Conservation (phyloP, 1,140 invertebrate genomes). For the Drosophila arizonae region DNA sequence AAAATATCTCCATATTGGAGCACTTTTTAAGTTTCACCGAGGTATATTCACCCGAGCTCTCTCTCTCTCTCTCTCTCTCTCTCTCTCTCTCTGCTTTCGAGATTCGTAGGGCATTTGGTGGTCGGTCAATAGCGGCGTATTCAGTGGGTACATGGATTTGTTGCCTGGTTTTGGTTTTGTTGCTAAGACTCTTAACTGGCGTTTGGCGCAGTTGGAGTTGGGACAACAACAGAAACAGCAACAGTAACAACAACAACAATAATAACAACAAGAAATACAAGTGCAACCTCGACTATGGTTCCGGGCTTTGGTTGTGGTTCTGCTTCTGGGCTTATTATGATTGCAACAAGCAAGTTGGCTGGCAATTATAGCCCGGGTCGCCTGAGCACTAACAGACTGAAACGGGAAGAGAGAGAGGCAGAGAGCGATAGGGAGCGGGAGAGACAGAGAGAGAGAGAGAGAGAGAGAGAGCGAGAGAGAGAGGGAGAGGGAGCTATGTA, state of each 20-base stretch:
- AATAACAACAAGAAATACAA: background rate
- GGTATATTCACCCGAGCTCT: no score
- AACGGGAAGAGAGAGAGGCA: background rate
- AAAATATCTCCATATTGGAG: no score
- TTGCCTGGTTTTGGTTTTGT: conserved; percentile 27
- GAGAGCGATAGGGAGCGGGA: background rate
- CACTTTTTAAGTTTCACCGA: no score
- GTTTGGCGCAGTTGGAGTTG: conserved; percentile 35
- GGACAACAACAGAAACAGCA: background rate
- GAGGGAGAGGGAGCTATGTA: background rate
- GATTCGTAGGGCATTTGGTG: conserved; percentile 3
- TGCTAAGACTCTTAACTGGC: conserved; percentile 51
- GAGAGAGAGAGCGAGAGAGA: background rate
- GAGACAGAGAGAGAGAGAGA: background rate
- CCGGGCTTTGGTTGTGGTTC: conserved; percentile 12
- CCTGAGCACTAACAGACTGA: no score
- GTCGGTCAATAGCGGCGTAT: conserved; percentile 10
- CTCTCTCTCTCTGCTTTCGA: no score
- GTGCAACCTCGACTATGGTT: conserved; percentile 7
- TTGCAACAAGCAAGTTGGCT: conserved; percentile 68
- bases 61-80: no score
- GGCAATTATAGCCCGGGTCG: conserved; percentile 58
- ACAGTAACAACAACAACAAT: background rate
- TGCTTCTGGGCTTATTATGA: conserved; percentile 49
- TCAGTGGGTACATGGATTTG: conserved; percentile 32